phyloP scores from a whole-genome alignment of 1,140 invertebrate species.

The Drosophila arizonae region DNA sequence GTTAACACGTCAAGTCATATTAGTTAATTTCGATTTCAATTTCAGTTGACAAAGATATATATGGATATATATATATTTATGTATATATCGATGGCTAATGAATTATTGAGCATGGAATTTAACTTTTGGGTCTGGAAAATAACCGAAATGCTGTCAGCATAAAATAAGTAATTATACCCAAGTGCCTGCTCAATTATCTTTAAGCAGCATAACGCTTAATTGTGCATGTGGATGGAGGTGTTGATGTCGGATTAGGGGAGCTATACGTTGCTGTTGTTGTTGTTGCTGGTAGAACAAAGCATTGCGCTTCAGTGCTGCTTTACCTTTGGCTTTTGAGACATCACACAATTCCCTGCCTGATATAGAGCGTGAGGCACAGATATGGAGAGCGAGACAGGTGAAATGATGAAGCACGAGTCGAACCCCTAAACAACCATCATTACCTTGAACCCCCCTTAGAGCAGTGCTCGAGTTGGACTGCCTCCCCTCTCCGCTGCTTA shows the following conservation, averaged over 20 bases:
- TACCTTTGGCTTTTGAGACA: constrained; percentile 8
- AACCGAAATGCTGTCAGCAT: constrained; percentile 52
- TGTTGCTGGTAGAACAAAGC: constrained; percentile 55
- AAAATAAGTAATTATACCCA: constrained; percentile 82
- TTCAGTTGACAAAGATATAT: constrained; percentile 16
- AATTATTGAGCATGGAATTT: constrained; percentile 62
- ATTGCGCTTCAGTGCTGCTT: constrained; percentile 44
- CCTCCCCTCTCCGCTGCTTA: constrained; percentile 33
- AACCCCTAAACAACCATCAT: constrained; percentile 7
- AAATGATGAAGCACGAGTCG: constrained; percentile 40
- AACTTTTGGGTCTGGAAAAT: constrained; percentile 28
- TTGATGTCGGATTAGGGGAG: neutral
- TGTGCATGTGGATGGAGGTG: constrained; percentile 45
- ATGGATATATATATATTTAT: neutral
- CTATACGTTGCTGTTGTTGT: neutral
- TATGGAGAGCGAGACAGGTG: neutral
- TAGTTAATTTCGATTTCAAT: constrained; percentile 52
- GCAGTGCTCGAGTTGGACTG: neutral
- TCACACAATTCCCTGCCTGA: neutral
- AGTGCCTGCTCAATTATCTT: constrained; percentile 82
- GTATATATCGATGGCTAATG: constrained; percentile 36
- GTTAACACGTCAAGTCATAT: constrained; percentile 70
- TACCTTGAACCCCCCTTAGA: neutral
- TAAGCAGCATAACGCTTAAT: constrained; percentile 72
- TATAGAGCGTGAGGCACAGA: neutral